These are phyloP conservation scores for Himantopus leucocephalus DNA, from an alignment of 2,113 vertebrate species.

Conservation along the genomic window DNA sequence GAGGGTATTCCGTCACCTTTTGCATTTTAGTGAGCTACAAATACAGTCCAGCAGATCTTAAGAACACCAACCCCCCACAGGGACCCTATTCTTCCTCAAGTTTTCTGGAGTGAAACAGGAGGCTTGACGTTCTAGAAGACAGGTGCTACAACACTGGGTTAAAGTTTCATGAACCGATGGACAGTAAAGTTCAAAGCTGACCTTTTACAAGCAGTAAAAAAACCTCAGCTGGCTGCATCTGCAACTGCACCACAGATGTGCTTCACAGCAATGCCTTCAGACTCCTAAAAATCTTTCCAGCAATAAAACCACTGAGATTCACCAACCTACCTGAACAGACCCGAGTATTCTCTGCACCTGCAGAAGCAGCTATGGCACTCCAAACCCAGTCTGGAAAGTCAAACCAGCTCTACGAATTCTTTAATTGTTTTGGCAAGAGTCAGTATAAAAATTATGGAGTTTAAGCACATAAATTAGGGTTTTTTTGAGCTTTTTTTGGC, in stretches of 20 bases:
- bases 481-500: neutral
- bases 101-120: neutral
- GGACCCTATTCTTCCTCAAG: neutral
- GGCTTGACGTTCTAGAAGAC: neutral
- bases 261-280: neutral
- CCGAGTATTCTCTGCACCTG: neutral
- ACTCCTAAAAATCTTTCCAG: neutral
- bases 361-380: accelerated
- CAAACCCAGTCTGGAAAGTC: neutral
- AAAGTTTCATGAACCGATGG: neutral
- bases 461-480: neutral
- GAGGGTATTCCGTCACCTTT: neutral
- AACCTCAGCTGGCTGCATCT: neutral
- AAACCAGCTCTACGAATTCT: neutral
- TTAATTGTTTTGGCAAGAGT: constrained; percentile 3
- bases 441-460: neutral
- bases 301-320: neutral
- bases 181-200: neutral
- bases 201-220: neutral
- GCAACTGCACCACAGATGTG: neutral
- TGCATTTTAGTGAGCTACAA: neutral
- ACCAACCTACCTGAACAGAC: neutral
- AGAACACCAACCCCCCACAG: neutral
- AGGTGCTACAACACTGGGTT: neutral
- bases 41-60: neutral